These are phyloP conservation scores for Drosophila arizonae DNA, from an alignment of 1,140 invertebrate genomes.

Conservation along the genomic window DNA sequence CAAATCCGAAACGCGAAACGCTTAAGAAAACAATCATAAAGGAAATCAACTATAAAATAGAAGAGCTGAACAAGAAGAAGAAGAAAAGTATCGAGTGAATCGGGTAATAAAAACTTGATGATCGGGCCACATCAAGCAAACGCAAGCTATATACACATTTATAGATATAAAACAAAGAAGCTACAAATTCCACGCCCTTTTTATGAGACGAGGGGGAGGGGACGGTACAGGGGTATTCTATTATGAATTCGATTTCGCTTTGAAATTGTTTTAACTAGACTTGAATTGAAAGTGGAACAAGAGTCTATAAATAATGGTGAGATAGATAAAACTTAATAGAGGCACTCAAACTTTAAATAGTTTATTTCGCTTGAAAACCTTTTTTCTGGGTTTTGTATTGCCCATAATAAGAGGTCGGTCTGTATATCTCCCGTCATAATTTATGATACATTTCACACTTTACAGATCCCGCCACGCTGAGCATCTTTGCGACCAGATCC, in stretches of 20 bases:
- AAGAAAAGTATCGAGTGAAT: slow-evolving; percentile 7
- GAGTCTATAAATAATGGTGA: slow-evolving; percentile 8
- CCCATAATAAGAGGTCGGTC: not conserved
- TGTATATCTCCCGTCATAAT: not conserved
- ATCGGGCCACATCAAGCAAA: slow-evolving; percentile 49
- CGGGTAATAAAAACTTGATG: slow-evolving; percentile 44
- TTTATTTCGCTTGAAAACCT: slow-evolving; percentile 3
- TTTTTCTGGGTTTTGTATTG: not conserved
- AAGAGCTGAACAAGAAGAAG: not conserved
- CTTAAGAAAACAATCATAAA: slow-evolving; percentile 62
- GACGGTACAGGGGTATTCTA: slow-evolving; percentile 32
- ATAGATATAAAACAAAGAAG: slow-evolving; percentile 28
- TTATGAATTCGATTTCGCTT: slow-evolving; percentile 70
- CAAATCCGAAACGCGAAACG: slow-evolving; percentile 67
- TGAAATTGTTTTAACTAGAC: slow-evolving; percentile 65
- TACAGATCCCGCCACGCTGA: slow-evolving; percentile 85
- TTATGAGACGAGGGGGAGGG: not conserved
- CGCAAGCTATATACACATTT: slow-evolving; percentile 5
- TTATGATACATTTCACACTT: slow-evolving; percentile 31
- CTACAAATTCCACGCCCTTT: slow-evolving; percentile 29
- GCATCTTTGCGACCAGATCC: slow-evolving; percentile 94
- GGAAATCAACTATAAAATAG: slow-evolving; percentile 8
- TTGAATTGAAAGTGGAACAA: slow-evolving; percentile 59
- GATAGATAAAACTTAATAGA: slow-evolving; percentile 9
- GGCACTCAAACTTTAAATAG: slow-evolving; percentile 1